Percentiles rank a stretch among this genome's conserved stretches.
Conservation (phyloP, 2,888 invertebrate genomes). For the Heliconius sara region DNA sequence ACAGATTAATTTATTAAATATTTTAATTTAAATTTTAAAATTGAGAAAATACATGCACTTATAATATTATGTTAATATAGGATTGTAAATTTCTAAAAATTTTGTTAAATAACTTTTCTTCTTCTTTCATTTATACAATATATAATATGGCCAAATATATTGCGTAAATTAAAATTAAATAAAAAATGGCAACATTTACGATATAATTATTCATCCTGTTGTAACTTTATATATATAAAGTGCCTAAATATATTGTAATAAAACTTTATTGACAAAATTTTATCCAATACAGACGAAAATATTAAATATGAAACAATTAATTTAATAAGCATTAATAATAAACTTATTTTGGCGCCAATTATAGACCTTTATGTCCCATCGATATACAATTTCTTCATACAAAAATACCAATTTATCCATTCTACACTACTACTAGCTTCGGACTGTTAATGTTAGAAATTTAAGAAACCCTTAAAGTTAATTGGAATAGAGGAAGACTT, state of each 20-base stretch:
- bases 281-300: neutral
- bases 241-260: slow-evolving; percentile 4
- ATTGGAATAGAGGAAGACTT: slow-evolving; percentile 40
- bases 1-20: slow-evolving; percentile 10
- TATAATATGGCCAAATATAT: slow-evolving; percentile 25
- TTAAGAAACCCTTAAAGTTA: slow-evolving; percentile 29
- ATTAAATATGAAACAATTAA: neutral
- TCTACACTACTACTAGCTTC: slow-evolving; percentile 15
- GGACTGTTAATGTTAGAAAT: slow-evolving; percentile 25
- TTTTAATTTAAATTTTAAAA: slow-evolving; percentile 1
- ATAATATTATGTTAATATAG: neutral
- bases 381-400: neutral
- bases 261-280: neutral
- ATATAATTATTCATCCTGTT: neutral
- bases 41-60: slow-evolving; percentile 7
- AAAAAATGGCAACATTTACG: slow-evolving; percentile 31
- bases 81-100: slow-evolving; percentile 2
- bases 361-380: neutral
- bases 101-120: neutral
- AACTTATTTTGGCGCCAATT: slow-evolving; percentile 13
- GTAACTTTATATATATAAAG: neutral
- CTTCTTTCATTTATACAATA: neutral
- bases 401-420: slow-evolving; percentile 17
- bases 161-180: slow-evolving; percentile 7
- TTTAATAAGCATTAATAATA: neutral